Evolutionary conservation across 2,113 vertebrate species (phyloP).

Genomic region (Salvator merianae): DNA sequence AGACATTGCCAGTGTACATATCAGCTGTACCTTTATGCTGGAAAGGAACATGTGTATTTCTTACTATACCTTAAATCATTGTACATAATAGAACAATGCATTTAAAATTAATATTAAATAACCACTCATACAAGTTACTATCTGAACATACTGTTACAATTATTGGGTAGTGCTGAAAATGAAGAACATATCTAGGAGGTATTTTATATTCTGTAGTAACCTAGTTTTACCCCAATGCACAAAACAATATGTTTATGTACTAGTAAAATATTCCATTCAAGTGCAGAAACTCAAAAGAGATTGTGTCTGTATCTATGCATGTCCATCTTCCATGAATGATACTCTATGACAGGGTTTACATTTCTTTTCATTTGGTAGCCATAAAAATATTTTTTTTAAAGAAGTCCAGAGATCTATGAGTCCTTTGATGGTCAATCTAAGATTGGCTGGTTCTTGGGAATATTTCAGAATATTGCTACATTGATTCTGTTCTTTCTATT

Average conservation of each 20-base stretch:
- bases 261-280: constrained; percentile 43
- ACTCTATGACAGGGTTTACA: constrained; percentile 59
- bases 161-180: constrained; percentile 26
- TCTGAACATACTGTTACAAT: constrained; percentile 39
- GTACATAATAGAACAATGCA: constrained; percentile 20
- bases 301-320: constrained; percentile 15
- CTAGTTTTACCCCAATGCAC: constrained; percentile 44
- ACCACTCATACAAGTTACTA: constrained; percentile 2
- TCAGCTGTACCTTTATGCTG: constrained; percentile 33
- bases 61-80: constrained; percentile 27
- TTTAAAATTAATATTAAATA: not conserved
- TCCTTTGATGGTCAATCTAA: not conserved
- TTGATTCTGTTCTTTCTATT: not conserved
- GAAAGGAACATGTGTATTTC: constrained; percentile 28
- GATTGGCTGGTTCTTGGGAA: constrained; percentile 43
- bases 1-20: not conserved
- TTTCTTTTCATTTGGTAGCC: not conserved
- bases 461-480: not conserved
- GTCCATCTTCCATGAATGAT: constrained; percentile 69
- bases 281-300: constrained; percentile 35
- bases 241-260: constrained; percentile 43
- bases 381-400: not conserved
- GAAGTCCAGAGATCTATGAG: not conserved
- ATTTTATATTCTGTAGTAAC: constrained; percentile 41
- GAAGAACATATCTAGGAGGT: constrained; percentile 34